Evolutionary conservation across 2,797 vertebrate species (phyloP).

Genomic region (Poeciliopsis gracilis): DNA sequence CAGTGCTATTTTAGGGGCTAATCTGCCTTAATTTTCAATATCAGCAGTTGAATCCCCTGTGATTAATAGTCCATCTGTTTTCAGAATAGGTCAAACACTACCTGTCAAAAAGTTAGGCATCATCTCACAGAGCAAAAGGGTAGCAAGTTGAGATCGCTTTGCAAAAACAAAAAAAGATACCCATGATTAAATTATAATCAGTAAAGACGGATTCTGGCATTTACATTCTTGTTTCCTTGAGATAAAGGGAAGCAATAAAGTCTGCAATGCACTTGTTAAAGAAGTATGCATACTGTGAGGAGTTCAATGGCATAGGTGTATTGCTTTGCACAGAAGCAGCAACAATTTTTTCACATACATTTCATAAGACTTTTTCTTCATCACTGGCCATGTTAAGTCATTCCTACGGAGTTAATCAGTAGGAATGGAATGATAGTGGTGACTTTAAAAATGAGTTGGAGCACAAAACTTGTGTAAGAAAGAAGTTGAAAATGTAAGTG

Average conservation of each 20-base stretch:
- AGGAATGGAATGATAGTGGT: neutral
- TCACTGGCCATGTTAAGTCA: neutral
- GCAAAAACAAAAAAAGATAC: neutral
- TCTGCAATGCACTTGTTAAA: neutral
- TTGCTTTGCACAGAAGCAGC: neutral
- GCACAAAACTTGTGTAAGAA: neutral
- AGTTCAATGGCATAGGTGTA: neutral
- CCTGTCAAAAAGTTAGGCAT: neutral
- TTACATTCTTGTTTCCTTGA: neutral
- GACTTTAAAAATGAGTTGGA: neutral
- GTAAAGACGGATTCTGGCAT: neutral
- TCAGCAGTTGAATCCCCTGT: neutral
- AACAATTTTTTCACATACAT: neutral
- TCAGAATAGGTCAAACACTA: neutral
- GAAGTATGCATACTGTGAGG: neutral
- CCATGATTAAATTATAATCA: neutral
- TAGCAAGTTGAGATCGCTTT: neutral
- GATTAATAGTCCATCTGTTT: neutral
- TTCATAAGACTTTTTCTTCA: neutral
- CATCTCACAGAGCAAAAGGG: neutral
- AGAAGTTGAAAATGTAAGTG: neutral
- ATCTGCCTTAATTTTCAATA: neutral
- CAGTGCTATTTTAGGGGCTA: neutral
- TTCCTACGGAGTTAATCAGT: neutral
- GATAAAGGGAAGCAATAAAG: neutral